Base-by-base conservation (phyloP, 2,113 vertebrate genomes). In the Triplophysa tibetana region DNA sequence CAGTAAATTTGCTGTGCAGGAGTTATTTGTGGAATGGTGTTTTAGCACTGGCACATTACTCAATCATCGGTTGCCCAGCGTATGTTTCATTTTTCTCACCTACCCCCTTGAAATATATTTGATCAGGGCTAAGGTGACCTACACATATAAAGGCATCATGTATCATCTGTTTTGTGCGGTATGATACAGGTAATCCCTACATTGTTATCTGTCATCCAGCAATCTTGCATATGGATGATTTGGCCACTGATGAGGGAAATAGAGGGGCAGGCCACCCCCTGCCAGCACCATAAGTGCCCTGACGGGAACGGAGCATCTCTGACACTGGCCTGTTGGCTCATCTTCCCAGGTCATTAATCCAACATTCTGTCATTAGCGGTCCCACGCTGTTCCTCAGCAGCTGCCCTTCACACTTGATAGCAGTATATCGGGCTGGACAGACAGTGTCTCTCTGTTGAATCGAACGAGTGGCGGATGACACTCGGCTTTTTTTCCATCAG, bases 351-450 rank as follows among this genome's bases (percentile, higher is more conserved):
- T 56, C 79, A 68, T 73, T 75, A 75, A 77, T 77, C 65, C 45
- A 69, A 54, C 52, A 61, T 73, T 58, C 41, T 70, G 38, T 70
- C 73, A 82, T 80, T 85, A 82, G 29, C 33, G 12, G 54, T 29
- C 4, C 26, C 21, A 23, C 23, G n/a, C 61, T 76, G 76, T 52
- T 81, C 24, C 62, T 73, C 54, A 82, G 78, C 70, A 81, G 62
- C 79, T 75, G 62, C 64, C 52, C 81, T 79, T 85, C 72, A 77
- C 21, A 75, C 73, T 78, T 52, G 72, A 76, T 79, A 68, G 64
- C 24, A 41, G 60, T 54, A 60, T 65, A 70, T 45, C 79, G 43
- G 50, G 56, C 65, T 69, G 69, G 63, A 58, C 75, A 45, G 43
- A 38, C 33, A 19, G 69, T n/a, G 79, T 10, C 58, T 29, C 33